Evolutionary conservation across 2,888 invertebrate genomes (phyloP).

Genomic region (Myopa testacea): DNA sequence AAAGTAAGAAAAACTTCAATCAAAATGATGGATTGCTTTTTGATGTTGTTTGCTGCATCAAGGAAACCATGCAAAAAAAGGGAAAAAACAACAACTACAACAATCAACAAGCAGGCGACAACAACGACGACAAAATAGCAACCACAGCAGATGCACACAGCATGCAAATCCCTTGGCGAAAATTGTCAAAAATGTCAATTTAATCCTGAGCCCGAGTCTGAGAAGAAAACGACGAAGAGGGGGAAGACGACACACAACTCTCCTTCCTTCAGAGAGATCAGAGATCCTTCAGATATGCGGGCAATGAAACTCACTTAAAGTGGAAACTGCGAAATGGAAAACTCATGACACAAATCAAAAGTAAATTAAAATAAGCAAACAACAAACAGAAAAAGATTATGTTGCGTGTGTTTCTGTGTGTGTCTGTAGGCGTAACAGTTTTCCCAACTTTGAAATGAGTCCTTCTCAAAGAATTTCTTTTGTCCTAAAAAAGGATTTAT

Average conservation of each 20-base stretch:
- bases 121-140: constrained; percentile 29
- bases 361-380: constrained; percentile 56
- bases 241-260: too few species aligned
- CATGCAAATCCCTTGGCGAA: constrained; percentile 43
- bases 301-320: constrained; percentile 5
- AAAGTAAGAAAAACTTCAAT: constrained; percentile 53
- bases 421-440: too few species aligned
- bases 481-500: too few species aligned
- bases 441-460: too few species aligned
- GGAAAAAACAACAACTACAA: constrained; percentile 33
- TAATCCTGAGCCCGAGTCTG: constrained; percentile 1
- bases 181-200: constrained; percentile 23
- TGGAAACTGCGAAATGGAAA: constrained; percentile 20
- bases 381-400: too few species aligned
- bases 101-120: background rate
- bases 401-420: too few species aligned
- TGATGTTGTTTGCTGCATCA: constrained; percentile 49
- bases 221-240: background rate
- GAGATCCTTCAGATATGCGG: constrained; percentile 6
- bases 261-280: background rate
- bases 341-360: constrained; percentile 53
- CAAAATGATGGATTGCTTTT: constrained; percentile 64
- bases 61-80: constrained; percentile 1
- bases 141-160: constrained; percentile 44
- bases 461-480: too few species aligned